Conservation (phyloP, 2,113 vertebrate genomes). For the Hippolais icterina region DNA sequence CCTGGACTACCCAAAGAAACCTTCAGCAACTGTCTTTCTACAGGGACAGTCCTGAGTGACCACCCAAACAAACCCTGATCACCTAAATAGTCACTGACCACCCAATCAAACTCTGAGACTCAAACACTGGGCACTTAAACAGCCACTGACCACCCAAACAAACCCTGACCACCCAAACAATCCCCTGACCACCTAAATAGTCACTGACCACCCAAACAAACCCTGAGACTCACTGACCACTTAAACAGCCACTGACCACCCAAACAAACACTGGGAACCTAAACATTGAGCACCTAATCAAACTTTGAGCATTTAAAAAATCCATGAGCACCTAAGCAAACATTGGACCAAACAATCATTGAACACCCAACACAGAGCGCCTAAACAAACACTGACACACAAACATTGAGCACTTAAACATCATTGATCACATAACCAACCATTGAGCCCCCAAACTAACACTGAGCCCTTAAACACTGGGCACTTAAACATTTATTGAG, state of each 20-base stretch:
- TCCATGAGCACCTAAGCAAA: neutral
- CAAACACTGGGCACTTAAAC: no score
- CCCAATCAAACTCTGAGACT: no score
- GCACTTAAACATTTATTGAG: fast-evolving
- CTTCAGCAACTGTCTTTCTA: neutral
- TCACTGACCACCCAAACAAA: no score
- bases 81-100: neutral
- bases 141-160: neutral
- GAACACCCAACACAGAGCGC: neutral
- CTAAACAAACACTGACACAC: neutral
- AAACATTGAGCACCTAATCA: neutral
- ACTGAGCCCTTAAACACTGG: no score
- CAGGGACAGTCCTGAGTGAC: neutral
- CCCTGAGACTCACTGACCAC: neutral
- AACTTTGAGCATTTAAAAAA: no score
- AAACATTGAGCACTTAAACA: neutral
- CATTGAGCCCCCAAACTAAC: neutral
- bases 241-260: neutral
- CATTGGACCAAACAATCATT: neutral
- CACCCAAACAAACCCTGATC: neutral
- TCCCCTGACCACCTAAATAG: no score
- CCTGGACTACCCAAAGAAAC: neutral
- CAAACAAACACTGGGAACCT: no score
- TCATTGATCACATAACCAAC: neutral
- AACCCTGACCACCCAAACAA: neutral